Conservation (phyloP, 1,140 invertebrate species). For the Drosophila carrolli region DNA sequence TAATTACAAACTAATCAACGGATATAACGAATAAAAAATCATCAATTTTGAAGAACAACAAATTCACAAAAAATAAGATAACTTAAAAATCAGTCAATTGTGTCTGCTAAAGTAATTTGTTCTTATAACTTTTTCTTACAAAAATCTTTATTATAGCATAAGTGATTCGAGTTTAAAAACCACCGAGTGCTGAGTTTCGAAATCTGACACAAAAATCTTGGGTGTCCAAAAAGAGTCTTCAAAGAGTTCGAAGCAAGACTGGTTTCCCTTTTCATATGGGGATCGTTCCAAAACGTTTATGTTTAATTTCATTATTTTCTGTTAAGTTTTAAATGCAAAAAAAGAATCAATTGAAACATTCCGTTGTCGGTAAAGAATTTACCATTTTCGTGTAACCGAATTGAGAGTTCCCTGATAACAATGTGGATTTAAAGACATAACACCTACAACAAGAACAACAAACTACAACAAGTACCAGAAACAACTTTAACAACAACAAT, state of each 20-base stretch:
- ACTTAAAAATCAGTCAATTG: slow-evolving; percentile 27
- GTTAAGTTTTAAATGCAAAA: slow-evolving; percentile 33
- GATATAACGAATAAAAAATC: slow-evolving; percentile 17
- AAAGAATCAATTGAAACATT: slow-evolving; percentile 13
- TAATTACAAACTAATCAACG: slow-evolving; percentile 76
- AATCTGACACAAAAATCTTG: slow-evolving; percentile 52
- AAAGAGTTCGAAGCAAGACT: slow-evolving; percentile 40
- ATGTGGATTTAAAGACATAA: slow-evolving; percentile 62
- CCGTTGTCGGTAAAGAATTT: slow-evolving; percentile 33
- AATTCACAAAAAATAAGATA: slow-evolving; percentile 12
- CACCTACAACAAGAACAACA: slow-evolving; percentile 67
- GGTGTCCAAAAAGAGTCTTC: slow-evolving; percentile 57
- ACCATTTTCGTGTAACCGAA: slow-evolving; percentile 19
- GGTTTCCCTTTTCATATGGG: slow-evolving; percentile 23
- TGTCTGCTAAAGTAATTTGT: slow-evolving; percentile 70
- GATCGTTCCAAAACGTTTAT: slow-evolving; percentile 26
- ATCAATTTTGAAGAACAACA: not conserved
- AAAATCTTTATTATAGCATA: slow-evolving; percentile 78
- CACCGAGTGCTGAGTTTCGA: slow-evolving; percentile 76
- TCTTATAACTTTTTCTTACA: slow-evolving; percentile 72
- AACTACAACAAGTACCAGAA: slow-evolving; percentile 67
- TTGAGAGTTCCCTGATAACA: slow-evolving; percentile 42
- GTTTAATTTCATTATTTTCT: slow-evolving; percentile 30
- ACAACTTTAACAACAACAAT: slow-evolving; percentile 71
- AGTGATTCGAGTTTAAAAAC: slow-evolving; percentile 82